phyloP scores from a whole-genome alignment of 2,888 invertebrate species.

The Margaritifera margaritifera region DNA sequence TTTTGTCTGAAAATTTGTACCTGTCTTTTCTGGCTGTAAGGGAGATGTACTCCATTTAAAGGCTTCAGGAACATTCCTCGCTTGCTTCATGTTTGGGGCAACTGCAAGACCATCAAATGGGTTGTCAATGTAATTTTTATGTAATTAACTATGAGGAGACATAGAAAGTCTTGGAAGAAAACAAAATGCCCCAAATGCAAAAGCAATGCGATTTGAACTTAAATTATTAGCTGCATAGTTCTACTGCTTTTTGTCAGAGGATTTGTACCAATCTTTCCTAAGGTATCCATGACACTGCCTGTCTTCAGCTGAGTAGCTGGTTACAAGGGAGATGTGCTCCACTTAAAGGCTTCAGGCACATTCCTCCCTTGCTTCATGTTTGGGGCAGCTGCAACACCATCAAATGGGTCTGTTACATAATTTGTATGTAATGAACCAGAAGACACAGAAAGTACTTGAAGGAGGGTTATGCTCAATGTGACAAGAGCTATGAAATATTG shows the following conservation, averaged over 20 bases:
- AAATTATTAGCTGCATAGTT: too few species aligned
- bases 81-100: constrained; percentile 47
- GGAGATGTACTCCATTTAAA: constrained; percentile 23
- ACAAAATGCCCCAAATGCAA: too few species aligned
- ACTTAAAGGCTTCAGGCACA: constrained; percentile 47
- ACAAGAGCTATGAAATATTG: too few species aligned
- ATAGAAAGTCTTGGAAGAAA: too few species aligned
- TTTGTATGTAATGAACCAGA: too few species aligned
- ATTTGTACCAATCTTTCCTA: constrained; percentile 28
- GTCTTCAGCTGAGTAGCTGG: constrained; percentile 46
- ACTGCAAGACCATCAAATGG: constrained; percentile 15
- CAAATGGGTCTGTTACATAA: not conserved
- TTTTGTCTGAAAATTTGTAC: too few species aligned
- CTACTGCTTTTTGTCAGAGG: too few species aligned
- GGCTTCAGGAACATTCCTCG: constrained; percentile 55
- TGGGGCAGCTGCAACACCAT: constrained; percentile 27
- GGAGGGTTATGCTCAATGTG: too few species aligned
- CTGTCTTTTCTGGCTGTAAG: constrained; percentile 34
- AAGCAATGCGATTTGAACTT: too few species aligned
- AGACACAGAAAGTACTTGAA: too few species aligned
- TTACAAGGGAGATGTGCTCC: constrained; percentile 16
- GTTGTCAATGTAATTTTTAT: too few species aligned
- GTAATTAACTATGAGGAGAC: too few species aligned
- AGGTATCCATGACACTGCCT: constrained; percentile 62
- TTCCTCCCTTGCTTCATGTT: constrained; percentile 55